These are phyloP conservation scores for Pristis pectinata DNA, from an alignment of 2,797 vertebrate genomes.

Conservation along the genomic window DNA sequence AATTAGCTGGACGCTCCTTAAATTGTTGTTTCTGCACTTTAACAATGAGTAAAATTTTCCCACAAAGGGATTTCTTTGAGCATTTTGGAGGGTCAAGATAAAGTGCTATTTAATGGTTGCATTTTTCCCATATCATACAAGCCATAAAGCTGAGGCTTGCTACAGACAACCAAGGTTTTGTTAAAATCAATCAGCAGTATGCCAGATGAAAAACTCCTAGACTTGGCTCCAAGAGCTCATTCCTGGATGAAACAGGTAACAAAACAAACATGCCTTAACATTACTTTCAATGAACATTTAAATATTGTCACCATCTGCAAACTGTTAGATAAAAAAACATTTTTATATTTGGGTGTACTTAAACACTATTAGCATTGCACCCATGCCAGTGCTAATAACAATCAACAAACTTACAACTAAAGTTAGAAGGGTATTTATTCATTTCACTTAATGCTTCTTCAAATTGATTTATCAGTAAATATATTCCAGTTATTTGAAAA, in stretches of 20 bases:
- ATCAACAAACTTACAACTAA: background rate
- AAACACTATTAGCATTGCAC: background rate
- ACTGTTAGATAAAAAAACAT: background rate
- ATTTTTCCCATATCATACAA: background rate
- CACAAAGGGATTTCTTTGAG: background rate
- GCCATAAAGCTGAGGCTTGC: background rate
- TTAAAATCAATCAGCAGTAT: background rate
- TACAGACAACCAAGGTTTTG: background rate
- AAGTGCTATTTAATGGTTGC: background rate
- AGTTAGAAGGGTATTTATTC: background rate
- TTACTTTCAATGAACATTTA: background rate
- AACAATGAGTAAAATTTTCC: background rate
- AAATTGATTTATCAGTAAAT: conserved; percentile 3
- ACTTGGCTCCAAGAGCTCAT: background rate
- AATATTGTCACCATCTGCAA: background rate
- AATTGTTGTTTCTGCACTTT: background rate
- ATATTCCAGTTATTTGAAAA: background rate
- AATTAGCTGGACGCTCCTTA: background rate
- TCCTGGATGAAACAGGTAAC: conserved; percentile 2
- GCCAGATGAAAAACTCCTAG: background rate
- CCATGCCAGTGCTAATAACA: background rate
- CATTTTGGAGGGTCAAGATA: background rate
- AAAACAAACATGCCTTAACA: conserved; percentile 6
- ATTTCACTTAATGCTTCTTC: background rate
- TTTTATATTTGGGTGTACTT: background rate